Evolutionary conservation across 2,113 vertebrate species (phyloP).

Genomic region (Leiothrix lutea): DNA sequence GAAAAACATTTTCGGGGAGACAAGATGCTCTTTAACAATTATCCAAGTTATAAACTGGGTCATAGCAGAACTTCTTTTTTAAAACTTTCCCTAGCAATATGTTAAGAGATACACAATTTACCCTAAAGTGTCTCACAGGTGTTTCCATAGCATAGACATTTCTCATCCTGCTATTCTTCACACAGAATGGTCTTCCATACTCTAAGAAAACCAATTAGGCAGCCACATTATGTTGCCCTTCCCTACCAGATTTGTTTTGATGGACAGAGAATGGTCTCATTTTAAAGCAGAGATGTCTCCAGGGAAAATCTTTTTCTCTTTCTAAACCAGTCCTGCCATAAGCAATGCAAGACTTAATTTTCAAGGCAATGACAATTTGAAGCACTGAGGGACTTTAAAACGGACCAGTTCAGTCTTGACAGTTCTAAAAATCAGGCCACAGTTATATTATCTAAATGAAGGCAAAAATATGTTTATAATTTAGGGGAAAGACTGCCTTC

Average conservation of each 20-base stretch:
- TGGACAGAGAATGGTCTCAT: neutral
- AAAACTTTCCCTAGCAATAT: neutral
- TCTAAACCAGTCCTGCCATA: neutral
- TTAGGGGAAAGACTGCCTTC: neutral
- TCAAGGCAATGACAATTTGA: neutral
- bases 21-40: neutral
- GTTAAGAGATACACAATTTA: neutral
- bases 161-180: neutral
- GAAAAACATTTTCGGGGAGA: neutral
- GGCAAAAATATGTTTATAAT: neutral
- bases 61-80: neutral
- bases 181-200: neutral
- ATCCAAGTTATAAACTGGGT: neutral
- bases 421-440: constrained; percentile 1
- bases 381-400: neutral
- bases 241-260: neutral
- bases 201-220: neutral
- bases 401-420: neutral
- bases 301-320: neutral
- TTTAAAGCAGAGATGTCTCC: neutral
- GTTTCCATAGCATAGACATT: neutral
- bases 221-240: neutral
- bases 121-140: neutral
- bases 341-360: constrained; percentile 15
- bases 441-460: neutral